phyloP scores from a whole-genome alignment of 2,888 invertebrate genomes.

The Drosophila ustulata region DNA sequence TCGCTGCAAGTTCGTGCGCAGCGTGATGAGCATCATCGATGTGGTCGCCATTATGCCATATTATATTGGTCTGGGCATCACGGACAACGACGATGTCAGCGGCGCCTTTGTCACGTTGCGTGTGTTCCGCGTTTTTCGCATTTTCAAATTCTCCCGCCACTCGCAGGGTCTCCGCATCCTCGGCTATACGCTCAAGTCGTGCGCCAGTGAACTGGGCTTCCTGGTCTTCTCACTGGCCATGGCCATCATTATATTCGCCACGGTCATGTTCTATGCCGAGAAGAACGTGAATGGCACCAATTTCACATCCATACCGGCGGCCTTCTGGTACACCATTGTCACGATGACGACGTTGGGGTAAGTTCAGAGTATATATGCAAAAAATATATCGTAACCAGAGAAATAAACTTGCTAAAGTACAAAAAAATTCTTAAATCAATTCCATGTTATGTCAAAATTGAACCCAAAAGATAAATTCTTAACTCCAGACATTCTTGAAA shows the following conservation, averaged over 20 bases:
- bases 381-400: too few species aligned
- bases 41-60: constrained; percentile 99
- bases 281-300: constrained; percentile 98
- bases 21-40: constrained; percentile 99
- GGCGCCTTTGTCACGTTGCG: constrained; percentile 99
- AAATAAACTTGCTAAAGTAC: too few species aligned
- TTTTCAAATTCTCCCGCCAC: constrained; percentile 99
- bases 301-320: constrained; percentile 99
- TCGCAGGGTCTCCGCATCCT: constrained; percentile 99
- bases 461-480: too few species aligned
- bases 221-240: constrained; percentile 99
- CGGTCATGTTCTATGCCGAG: constrained; percentile 99
- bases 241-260: constrained; percentile 99
- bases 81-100: constrained; percentile 99
- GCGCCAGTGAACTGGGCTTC: constrained; percentile 99
- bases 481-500: too few species aligned
- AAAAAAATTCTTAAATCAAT: too few species aligned
- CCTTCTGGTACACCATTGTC: constrained; percentile 99
- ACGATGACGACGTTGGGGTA: constrained; percentile 99
- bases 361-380: constrained; percentile 85
- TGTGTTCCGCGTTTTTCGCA: constrained; percentile 99
- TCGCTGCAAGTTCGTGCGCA: constrained; percentile 98
- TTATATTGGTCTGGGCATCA: constrained; percentile 98
- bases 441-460: too few species aligned
- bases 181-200: constrained; percentile 99